These are phyloP conservation scores for Epizoanthus ramosus DNA, from an alignment of 92 coral and sea anemone genomes.

Conservation along the genomic window DNA sequence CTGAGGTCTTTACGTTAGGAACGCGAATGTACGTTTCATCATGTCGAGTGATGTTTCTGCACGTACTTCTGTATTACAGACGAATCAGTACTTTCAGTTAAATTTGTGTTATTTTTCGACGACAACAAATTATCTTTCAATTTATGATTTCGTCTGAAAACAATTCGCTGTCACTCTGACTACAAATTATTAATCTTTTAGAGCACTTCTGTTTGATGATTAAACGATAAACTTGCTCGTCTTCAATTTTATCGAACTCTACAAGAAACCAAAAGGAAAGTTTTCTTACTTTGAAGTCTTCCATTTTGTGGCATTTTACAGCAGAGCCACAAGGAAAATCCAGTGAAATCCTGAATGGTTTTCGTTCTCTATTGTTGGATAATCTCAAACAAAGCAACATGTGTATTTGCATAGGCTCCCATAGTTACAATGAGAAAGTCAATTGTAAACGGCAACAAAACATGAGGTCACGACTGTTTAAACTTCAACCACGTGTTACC, in stretches of 20 bases:
- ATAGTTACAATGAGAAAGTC: not conserved
- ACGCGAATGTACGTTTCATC: not conserved
- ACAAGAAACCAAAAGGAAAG: not conserved
- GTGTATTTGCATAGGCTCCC: slow-evolving; percentile 11
- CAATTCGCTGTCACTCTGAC: no score
- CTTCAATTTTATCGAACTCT: not conserved
- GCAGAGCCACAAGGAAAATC: not conserved
- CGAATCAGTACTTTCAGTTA: not conserved
- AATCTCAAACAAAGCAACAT: slow-evolving; percentile 32
- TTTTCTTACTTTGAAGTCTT: not conserved
- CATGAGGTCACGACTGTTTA: slow-evolving; percentile 1
- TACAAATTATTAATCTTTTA: not conserved
- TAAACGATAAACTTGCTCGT: no score
- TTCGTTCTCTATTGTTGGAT: not conserved
- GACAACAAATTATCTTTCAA: not conserved
- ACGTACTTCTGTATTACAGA: not conserved
- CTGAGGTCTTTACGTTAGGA: not conserved
- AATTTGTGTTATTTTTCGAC: not conserved
- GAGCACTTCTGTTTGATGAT: not conserved
- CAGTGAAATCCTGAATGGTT: not conserved
- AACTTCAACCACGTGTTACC: slow-evolving; percentile 9
- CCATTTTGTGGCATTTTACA: slow-evolving; percentile 10
- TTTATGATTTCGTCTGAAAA: not conserved
- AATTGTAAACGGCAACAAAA: not conserved
- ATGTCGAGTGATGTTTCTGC: not conserved